A percentile compares a stretch with the other conserved stretches of the same genome.
These are phyloP conservation scores for Condylostylus longicornis DNA, from an alignment of 1,140 invertebrate genomes.

Conservation along the genomic window DNA sequence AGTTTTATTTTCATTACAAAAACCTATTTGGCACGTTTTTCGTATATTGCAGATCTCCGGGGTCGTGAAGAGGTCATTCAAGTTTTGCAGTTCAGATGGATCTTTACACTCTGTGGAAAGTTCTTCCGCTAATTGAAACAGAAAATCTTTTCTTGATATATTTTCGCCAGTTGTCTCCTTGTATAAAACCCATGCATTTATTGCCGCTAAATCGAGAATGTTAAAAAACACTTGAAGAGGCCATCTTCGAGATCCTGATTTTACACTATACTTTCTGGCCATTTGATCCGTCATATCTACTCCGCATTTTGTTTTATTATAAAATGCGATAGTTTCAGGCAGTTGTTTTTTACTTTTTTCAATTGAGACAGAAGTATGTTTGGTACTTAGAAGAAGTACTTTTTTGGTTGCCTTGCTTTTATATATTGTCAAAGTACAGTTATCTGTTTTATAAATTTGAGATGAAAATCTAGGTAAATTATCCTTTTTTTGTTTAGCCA, in stretches of 20 bases:
- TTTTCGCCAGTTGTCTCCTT: slow-evolving; percentile 9
- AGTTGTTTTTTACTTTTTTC: slow-evolving; percentile 6
- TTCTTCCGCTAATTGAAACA: slow-evolving; percentile 7
- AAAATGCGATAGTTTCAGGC: slow-evolving; percentile 14
- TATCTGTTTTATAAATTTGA: slow-evolving; percentile 10
- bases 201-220: slow-evolving; percentile 15
- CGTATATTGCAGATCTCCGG: no score
- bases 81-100: no score
- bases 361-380: slow-evolving; percentile 11
- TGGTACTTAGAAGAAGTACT: slow-evolving; percentile 12
- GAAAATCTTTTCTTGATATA: slow-evolving; percentile 8
- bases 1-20: no score
- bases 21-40: no score
- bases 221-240: slow-evolving; percentile 21
- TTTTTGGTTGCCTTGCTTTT: slow-evolving; percentile 16
- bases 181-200: slow-evolving; percentile 13
- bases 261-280: slow-evolving; percentile 13
- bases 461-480: slow-evolving; percentile 10
- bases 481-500: slow-evolving; percentile 10
- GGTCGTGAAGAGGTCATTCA: no score
- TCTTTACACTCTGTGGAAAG: slow-evolving; percentile 1
- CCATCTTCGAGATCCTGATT: slow-evolving; percentile 17
- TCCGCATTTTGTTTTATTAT: slow-evolving; percentile 16
- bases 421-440: slow-evolving; percentile 10
- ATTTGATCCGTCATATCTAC: slow-evolving; percentile 14